phyloP scores from a whole-genome alignment of 2,113 vertebrate species.

The Dasyprocta punctata region DNA sequence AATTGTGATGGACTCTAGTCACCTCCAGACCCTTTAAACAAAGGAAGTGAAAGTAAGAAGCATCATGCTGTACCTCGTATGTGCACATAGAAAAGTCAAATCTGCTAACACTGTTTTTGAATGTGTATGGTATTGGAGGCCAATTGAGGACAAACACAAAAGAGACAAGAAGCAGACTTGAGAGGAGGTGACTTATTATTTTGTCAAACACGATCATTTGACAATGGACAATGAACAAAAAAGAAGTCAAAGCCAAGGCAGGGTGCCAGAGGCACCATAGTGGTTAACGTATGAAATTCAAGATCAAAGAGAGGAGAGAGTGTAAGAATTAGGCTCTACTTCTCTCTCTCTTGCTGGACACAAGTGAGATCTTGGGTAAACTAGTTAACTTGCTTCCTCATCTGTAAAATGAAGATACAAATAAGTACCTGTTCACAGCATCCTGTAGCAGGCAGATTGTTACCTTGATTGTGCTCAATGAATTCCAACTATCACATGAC shows the following conservation, averaged over 20 bases:
- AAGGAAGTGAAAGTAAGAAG: neutral
- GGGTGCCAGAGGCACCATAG: neutral
- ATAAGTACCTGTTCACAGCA: neutral
- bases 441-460: neutral
- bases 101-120: neutral
- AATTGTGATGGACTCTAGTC: neutral
- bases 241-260: neutral
- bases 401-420: neutral
- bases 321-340: neutral
- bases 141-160: neutral
- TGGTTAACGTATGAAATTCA: neutral
- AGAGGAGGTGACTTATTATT: neutral
- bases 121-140: neutral
- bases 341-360: neutral
- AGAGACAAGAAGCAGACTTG: neutral
- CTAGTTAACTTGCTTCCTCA: neutral
- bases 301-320: neutral
- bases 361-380: neutral
- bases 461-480: rapidly evolving
- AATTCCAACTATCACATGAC: neutral
- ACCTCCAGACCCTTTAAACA: neutral
- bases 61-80: neutral
- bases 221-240: neutral
- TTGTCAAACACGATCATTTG: neutral
- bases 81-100: neutral